Conservation (phyloP, 2,113 vertebrate genomes). For the Cathartes aura region DNA sequence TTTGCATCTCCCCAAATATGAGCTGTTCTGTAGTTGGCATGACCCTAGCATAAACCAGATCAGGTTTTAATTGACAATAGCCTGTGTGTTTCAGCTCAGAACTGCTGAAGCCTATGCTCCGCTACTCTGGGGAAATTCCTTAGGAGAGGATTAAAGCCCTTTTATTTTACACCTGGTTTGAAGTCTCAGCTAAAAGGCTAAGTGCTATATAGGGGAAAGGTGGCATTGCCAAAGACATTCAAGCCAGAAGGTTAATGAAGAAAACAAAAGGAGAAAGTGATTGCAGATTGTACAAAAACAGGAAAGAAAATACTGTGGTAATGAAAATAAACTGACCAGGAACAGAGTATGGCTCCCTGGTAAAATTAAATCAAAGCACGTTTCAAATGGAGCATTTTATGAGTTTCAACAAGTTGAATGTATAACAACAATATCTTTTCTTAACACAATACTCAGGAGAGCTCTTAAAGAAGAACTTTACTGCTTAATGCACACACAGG, state of each 20-base stretch:
- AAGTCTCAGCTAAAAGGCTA: neutral
- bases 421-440: neutral
- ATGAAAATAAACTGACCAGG: neutral
- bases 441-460: neutral
- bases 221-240: neutral
- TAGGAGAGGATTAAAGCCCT: neutral
- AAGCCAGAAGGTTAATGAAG: neutral
- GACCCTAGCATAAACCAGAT: neutral
- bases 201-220: neutral
- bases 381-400: constrained; percentile 7
- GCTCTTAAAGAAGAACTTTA: neutral
- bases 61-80: neutral
- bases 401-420: neutral
- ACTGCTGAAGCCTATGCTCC: neutral
- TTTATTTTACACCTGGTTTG: neutral
- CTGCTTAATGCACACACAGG: neutral
- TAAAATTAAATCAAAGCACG: neutral
- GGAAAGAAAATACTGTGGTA: neutral
- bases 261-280: neutral
- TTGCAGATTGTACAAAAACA: neutral
- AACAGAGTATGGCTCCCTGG: neutral
- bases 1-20: neutral
- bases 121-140: neutral
- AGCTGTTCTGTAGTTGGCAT: neutral
- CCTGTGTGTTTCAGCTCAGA: neutral